phyloP scores from a whole-genome alignment of 2,797 vertebrate genomes.

The Lagocephalus sceleratus region DNA sequence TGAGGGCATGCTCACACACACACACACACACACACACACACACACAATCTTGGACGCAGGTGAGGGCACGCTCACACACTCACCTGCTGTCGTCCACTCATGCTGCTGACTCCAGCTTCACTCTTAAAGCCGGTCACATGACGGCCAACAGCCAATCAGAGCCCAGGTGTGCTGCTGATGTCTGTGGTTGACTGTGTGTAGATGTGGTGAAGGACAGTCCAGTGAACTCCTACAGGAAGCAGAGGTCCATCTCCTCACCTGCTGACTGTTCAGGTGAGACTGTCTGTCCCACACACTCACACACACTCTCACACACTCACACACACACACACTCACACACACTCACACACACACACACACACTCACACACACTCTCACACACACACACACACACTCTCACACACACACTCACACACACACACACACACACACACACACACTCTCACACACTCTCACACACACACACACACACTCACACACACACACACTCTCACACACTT shows the following conservation, averaged over 20 bases:
- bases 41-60: not conserved
- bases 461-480: too few relatives aligned
- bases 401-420: not conserved
- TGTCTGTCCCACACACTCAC: too few relatives aligned
- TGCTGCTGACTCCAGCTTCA: too few relatives aligned
- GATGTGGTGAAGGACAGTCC: conserved; percentile 65
- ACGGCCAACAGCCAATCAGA: not conserved
- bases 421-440: too few relatives aligned
- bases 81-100: too few relatives aligned
- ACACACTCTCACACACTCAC: too few relatives aligned
- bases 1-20: not conserved
- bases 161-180: not conserved
- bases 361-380: not conserved
- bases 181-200: conserved; percentile 35
- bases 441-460: too few relatives aligned
- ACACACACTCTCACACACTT: conserved; percentile 2
- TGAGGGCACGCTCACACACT: not conserved
- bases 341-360: not conserved
- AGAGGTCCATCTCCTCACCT: conserved; percentile 64
- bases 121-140: too few relatives aligned
- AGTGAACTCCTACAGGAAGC: conserved; percentile 55
- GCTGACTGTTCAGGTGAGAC: conserved; percentile 66
- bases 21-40: not conserved
- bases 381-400: not conserved
- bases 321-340: too few relatives aligned